Evolutionary conservation across 1,140 invertebrate species (phyloP), one percentile per base, ranked within the genome.

Genomic region (Apis dorsata): DNA sequence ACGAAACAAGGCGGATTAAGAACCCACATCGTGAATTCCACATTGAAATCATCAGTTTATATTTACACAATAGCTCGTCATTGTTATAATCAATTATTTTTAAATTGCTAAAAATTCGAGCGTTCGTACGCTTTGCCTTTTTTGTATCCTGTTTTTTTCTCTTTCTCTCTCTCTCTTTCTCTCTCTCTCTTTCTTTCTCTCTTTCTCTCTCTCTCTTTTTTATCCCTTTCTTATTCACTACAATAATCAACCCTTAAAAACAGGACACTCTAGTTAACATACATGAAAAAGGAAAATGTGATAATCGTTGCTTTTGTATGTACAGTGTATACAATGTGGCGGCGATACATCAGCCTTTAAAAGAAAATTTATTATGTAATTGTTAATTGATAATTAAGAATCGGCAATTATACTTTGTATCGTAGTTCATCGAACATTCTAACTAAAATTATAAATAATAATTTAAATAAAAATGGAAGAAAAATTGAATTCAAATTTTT

Each of bases 1-100:
- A 88, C 53, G 86, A 88, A 89, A 90, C 78, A 85, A 88, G 84
- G 84, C 87, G 81, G 81, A 89, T 90, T 90, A 88, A 93, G 88
- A 92, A 92, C 90, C 91, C 87, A 92, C 83, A 89, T 89, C 81
- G 68, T 90, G 88, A 87, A 90, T 93, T 86, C 86, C 89, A 93
- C 92, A 92, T 93, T 93, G 85, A 93, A 91, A 92, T 93, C 89
- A 92, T 80, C 92, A 93, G 88, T 91, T 92, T 93, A 92, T 93
- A 93, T 93, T 93, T 93, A 93, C 92, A 92, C 76, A 90, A 91
- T 91, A 72, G 72, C 75, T 79, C 66, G n/a, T 80, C 53, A 74
- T 74, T 66, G 72, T 86, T 86, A 87, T 86, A 86, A 86, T 68
- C 76, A 51, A 21, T 53, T 51, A 44, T 44, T 28, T 69, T 70